Base-by-base conservation (phyloP, 2,797 vertebrate genomes). In the Cirrhinus mrigala region DNA sequence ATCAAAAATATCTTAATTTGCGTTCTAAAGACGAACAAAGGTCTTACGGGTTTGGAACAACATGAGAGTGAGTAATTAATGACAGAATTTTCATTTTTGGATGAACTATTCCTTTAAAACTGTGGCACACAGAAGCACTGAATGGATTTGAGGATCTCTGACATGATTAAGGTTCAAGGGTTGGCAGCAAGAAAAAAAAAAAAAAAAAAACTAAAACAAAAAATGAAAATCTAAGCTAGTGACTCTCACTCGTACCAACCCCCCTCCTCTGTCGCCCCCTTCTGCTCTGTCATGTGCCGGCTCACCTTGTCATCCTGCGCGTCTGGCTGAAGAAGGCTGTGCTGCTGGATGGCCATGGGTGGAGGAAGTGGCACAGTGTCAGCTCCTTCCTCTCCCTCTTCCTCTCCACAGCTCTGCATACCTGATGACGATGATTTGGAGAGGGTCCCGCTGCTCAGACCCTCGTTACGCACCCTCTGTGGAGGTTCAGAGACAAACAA, bases 321-420 rank as follows among this genome's bases (percentile, higher is more conserved):
- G 92, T 99, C 98, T 0, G 98, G 96, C 93, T 99, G 98, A 66
- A 99, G 97, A 64, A 99, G 97, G 91, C 97, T 99, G 94, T 99
- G 98, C 54, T 99, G 98, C 90, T 99, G 98, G 91, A 99, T 99
- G 90, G 98, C 98, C 98, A 99, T 99, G 0, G 98, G 98, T 0
- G 98, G 98, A 27, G 98, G 98, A 73, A 99, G 96, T 0, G 98
- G 98, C 2, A 99, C 97, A 0, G 98, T 94, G 40, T 99, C 98
- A 0, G 98, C 94, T 0, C 97, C 97, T 91, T 99, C 98, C 90
- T 99, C 98, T 0, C 98, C 98, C 91, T 99, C 98, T 87, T 99
- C 98, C 91, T 99, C 98, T 0, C 98, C 98, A 0, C 98, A 99
- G 95, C 98, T 99, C 94, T 99, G 98, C 98, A 99, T 99, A 83